Evolutionary conservation across 2,888 invertebrate species (phyloP).

Genomic region (Cantharis rufa): DNA sequence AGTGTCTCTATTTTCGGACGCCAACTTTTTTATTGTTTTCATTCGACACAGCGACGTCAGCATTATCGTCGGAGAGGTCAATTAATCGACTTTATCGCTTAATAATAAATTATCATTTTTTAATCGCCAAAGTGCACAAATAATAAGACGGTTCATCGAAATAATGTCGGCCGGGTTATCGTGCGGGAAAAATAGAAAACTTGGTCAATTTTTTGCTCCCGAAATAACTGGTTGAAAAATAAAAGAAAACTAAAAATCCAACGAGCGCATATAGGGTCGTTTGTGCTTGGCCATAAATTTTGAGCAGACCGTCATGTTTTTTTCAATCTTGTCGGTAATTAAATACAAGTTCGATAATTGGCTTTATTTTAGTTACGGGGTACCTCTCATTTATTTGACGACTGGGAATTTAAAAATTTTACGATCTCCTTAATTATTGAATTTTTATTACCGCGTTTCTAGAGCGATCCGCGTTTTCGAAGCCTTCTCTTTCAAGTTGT

Average conservation of each 20-base stretch:
- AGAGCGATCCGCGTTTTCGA: conserved; percentile 17
- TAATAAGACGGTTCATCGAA: not conserved
- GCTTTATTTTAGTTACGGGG: conserved; percentile 24
- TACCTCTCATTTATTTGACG: conserved; percentile 24
- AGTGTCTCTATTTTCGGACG: conserved; percentile 43
- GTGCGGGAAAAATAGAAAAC: not conserved
- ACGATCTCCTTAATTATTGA: conserved; percentile 35
- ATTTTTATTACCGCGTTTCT: conserved; percentile 37
- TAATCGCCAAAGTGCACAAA: not conserved
- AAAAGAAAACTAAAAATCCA: not conserved
- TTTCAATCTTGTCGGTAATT: conserved; percentile 24
- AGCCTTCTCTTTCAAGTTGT: conserved; percentile 35
- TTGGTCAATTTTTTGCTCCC: not conserved
- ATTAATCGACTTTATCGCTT: not conserved
- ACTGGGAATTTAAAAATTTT: conserved; percentile 27
- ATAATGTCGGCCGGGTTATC: not conserved
- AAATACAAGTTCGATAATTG: conserved; percentile 30
- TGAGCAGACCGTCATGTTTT: conserved; percentile 24
- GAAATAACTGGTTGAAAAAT: not conserved
- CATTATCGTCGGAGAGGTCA: not conserved
- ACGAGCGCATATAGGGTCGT: not conserved
- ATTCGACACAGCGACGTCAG: not conserved
- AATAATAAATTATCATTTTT: not conserved
- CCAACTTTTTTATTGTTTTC: not conserved
- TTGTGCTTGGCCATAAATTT: conserved; percentile 22